A percentile compares a stretch with the other conserved stretches of the same genome.
These are phyloP conservation scores for Neolamprologus tretocephalus DNA, from an alignment of 2,113 vertebrate genomes.

Conservation along the genomic window DNA sequence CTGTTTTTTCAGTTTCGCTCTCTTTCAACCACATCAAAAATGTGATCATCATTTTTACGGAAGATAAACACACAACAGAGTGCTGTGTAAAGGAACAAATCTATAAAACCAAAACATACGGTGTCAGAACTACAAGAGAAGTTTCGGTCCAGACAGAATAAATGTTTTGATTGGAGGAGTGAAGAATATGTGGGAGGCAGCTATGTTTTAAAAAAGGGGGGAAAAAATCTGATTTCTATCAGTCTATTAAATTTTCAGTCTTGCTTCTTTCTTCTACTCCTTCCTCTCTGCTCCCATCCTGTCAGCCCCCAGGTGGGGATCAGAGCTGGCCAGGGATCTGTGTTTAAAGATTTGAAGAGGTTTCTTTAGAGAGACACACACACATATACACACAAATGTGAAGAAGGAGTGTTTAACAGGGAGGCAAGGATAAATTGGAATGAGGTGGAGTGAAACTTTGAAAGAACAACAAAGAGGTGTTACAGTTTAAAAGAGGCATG, in stretches of 20 bases:
- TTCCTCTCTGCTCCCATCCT: background rate
- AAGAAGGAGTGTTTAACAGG: background rate
- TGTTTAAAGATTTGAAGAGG: background rate
- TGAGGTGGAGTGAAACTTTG: slow-evolving; percentile 10
- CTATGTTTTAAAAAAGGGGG: background rate
- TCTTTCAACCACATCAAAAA: background rate
- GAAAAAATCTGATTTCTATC: background rate
- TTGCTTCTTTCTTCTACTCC: background rate
- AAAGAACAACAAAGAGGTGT: background rate
- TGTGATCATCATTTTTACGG: background rate
- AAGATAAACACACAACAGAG: background rate
- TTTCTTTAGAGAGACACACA: background rate
- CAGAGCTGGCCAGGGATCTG: slow-evolving; percentile 17
- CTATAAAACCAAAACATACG: slow-evolving; percentile 5
- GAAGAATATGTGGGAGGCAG: background rate
- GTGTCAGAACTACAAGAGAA: background rate
- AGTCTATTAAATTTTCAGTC: slow-evolving; percentile 6
- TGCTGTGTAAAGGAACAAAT: background rate
- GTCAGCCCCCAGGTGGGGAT: slow-evolving; percentile 24
- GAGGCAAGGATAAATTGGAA: background rate
- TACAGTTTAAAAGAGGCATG: background rate
- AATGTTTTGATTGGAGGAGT: slow-evolving; percentile 17
- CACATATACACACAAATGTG: background rate
- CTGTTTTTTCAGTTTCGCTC: background rate
- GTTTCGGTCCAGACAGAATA: background rate